phyloP scores from a whole-genome alignment of 2,888 invertebrate genomes.

The Cephus runcator region DNA sequence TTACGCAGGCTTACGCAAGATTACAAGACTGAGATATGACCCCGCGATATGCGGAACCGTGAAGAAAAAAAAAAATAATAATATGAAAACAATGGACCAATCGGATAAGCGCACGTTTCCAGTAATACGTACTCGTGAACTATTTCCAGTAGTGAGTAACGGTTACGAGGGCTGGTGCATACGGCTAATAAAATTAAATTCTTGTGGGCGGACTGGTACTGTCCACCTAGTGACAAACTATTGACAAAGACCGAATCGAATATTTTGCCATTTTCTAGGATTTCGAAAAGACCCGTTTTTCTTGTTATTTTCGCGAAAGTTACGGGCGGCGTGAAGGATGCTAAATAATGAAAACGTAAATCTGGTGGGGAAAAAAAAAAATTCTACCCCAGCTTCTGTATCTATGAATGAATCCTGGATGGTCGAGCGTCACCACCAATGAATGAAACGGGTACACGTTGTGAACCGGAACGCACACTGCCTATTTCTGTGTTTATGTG shows the following conservation, averaged over 20 bases:
- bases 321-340: too few relatives aligned
- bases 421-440: not conserved
- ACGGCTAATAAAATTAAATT: not conserved
- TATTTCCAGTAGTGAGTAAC: not conserved
- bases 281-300: not conserved
- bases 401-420: not conserved
- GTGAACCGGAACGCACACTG: not conserved
- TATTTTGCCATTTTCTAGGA: not conserved
- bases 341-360: not conserved
- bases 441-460: not conserved
- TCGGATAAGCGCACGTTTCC: not conserved
- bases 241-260: not conserved
- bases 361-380: not conserved
- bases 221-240: not conserved
- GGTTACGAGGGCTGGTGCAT: not conserved
- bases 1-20: not conserved
- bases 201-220: not conserved
- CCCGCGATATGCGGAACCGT: not conserved
- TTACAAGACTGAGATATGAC: not conserved
- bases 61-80: not conserved
- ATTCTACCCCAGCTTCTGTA: not conserved
- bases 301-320: not conserved
- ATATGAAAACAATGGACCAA: not conserved
- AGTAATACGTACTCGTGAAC: not conserved
- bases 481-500: not conserved